These are phyloP conservation scores for Dendrolimus kikuchii DNA, from an alignment of 1,140 invertebrate species.

Conservation along the genomic window DNA sequence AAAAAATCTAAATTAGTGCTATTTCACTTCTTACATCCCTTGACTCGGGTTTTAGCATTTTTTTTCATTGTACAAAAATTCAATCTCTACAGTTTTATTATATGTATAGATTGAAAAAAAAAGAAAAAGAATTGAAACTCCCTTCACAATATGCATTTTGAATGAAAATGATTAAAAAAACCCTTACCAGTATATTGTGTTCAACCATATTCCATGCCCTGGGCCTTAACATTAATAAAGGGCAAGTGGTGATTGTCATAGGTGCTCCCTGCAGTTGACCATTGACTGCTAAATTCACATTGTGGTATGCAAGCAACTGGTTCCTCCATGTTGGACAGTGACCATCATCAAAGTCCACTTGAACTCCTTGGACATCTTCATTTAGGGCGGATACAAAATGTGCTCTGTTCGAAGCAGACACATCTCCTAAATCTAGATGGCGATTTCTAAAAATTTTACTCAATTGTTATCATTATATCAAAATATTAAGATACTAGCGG, in stretches of 20 bases:
- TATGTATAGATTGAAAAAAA: too few species aligned
- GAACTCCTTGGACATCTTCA: constrained; percentile 72
- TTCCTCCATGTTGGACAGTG: constrained; percentile 83
- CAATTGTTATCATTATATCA: constrained; percentile 5
- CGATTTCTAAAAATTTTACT: constrained; percentile 54
- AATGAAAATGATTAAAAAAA: background rate
- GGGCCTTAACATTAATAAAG: constrained; percentile 79
- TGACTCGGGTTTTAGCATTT: too few species aligned
- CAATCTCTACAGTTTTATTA: too few species aligned
- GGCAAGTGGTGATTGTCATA: constrained; percentile 63
- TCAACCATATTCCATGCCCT: constrained; percentile 85
- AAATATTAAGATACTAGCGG: too few species aligned
- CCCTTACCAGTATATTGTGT: constrained; percentile 76
- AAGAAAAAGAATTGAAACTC: too few species aligned
- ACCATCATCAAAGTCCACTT: constrained; percentile 82
- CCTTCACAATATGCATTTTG: background rate
- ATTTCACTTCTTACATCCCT: too few species aligned
- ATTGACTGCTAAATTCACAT: constrained; percentile 74
- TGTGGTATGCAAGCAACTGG: constrained; percentile 77
- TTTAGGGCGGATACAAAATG: constrained; percentile 73
- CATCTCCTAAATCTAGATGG: constrained; percentile 75
- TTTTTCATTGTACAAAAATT: too few species aligned
- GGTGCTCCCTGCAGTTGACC: constrained; percentile 71
- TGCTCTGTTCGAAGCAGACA: constrained; percentile 72
- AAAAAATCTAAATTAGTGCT: too few species aligned